phyloP scores from a whole-genome alignment of 2,888 invertebrate species.

The Epistrophella euchroma region DNA sequence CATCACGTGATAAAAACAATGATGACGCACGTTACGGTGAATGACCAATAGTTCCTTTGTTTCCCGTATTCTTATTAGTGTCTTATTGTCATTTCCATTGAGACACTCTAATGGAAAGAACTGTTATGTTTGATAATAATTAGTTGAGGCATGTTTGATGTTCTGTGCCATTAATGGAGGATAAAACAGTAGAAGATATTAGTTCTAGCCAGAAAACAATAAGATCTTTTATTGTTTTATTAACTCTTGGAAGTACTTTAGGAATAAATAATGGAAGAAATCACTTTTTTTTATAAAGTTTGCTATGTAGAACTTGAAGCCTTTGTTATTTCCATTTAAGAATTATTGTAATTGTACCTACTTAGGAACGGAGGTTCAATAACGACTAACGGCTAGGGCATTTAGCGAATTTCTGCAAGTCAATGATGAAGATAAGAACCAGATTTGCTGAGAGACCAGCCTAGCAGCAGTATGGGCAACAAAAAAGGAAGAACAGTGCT shows the following conservation, averaged over 20 bases:
- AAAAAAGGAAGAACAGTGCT: no score
- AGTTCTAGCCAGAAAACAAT: background rate
- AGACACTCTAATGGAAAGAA: slow-evolving; percentile 54
- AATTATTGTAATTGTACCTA: no score
- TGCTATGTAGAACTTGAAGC: background rate
- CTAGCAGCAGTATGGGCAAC: no score
- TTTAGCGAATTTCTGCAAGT: no score
- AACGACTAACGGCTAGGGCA: no score
- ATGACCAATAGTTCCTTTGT: slow-evolving; percentile 62
- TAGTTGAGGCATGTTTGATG: slow-evolving; percentile 56
- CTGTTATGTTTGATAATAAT: slow-evolving; percentile 57
- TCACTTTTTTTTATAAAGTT: background rate
- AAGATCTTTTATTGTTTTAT: slow-evolving; percentile 10
- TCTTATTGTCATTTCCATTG: slow-evolving; percentile 37
- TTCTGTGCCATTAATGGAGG: slow-evolving; percentile 3
- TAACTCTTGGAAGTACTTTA: slow-evolving; percentile 6
- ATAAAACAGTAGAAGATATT: background rate
- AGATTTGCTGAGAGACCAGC: no score
- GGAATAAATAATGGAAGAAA: background rate
- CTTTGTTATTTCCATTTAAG: no score
- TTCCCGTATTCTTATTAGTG: slow-evolving; percentile 53
- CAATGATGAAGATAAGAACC: no score
- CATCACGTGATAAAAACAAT: slow-evolving; percentile 14
- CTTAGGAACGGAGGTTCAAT: no score
- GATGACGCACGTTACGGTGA: slow-evolving; percentile 43